Conservation (phyloP, 2,797 vertebrate species). For the Gorsachius magnificus region DNA sequence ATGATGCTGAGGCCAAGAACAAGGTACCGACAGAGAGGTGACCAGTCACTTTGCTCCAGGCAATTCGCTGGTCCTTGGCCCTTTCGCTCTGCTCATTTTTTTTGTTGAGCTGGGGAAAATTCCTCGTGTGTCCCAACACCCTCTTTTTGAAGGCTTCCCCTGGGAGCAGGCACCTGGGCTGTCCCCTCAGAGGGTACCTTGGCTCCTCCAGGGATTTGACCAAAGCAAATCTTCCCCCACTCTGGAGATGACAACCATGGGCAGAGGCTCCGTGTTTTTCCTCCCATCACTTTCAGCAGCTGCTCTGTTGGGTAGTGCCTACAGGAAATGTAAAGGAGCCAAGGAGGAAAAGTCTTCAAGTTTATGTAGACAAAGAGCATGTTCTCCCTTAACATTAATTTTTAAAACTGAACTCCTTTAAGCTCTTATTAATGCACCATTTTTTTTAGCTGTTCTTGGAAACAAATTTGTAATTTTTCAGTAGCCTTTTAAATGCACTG, state of each 20-base stretch:
- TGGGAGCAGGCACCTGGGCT: fast-evolving
- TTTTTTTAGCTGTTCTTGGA: not conserved
- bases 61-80: not conserved
- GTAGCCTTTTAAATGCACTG: not conserved
- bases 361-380: fast-evolving
- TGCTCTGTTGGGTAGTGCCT: not conserved
- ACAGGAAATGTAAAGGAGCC: not conserved
- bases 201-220: not conserved
- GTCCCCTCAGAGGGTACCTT: not conserved
- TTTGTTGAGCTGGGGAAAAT: not conserved
- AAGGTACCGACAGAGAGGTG: not conserved
- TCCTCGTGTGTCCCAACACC: not conserved
- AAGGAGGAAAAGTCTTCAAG: not conserved
- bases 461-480: not conserved
- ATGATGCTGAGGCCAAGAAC: not conserved
- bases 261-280: not conserved
- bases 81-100: not conserved
- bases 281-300: not conserved
- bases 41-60: not conserved
- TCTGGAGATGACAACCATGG: not conserved
- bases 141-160: not conserved
- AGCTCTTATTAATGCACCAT: not conserved
- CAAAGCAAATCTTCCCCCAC: not conserved
- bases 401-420: not conserved
- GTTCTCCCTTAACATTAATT: not conserved